phyloP scores from a whole-genome alignment of 2,888 invertebrate species.

The Punctoribates punctum region DNA sequence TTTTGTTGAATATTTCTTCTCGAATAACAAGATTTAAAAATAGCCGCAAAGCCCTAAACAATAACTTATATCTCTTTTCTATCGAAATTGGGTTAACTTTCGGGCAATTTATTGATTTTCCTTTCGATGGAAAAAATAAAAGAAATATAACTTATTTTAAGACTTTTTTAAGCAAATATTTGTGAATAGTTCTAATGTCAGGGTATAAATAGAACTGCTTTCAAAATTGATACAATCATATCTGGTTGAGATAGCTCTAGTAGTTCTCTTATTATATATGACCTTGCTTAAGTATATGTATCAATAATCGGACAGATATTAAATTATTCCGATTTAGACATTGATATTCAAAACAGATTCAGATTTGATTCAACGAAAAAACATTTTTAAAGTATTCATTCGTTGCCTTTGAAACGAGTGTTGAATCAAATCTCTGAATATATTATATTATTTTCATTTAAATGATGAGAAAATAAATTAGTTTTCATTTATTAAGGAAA shows the following conservation, averaged over 20 bases:
- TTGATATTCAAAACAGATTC: neutral
- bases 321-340: neutral
- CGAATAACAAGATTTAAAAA: neutral
- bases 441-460: neutral
- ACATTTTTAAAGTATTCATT: too few species aligned
- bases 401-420: too few species aligned
- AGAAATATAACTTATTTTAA: conserved; percentile 8
- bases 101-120: conserved; percentile 24
- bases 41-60: conserved; percentile 19
- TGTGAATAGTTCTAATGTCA: too few species aligned
- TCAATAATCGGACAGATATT: neutral
- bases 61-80: conserved; percentile 5
- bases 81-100: conserved; percentile 29
- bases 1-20: neutral
- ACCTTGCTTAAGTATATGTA: too few species aligned
- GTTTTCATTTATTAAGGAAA: neutral
- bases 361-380: neutral
- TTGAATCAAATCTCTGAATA: too few species aligned
- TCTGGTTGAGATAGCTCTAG: too few species aligned
- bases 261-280: too few species aligned
- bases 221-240: too few species aligned
- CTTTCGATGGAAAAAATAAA: conserved; percentile 1
- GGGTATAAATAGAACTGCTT: too few species aligned
- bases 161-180: neutral
- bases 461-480: neutral